Evolutionary conservation across 2,113 vertebrate species (phyloP), one percentile per base, ranked within the genome.

Genomic region (Nestor notabilis): DNA sequence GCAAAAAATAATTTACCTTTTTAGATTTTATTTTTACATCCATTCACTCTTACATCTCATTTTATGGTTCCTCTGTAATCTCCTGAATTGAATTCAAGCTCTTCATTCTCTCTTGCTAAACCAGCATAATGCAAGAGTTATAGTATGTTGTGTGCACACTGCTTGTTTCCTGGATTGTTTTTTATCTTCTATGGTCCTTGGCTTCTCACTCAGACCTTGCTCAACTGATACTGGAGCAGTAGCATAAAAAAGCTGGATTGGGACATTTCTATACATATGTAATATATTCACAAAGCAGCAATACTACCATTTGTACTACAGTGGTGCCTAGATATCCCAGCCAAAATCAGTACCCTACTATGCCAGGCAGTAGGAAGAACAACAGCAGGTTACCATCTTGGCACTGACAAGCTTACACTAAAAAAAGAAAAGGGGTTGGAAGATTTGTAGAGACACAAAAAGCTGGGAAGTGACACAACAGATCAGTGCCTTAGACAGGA

Each of bases 141-240:
- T 7, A 4, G 11, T 31, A 25, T 19, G 64, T 29, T n/a, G 24
- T 50, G 75, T 17, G 28, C 10, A 64, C 11, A 31, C 2, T 29
- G 3, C 17, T 83, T 60, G 7, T 86, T 74, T 66, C 44, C 53
- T 9, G 8, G 47, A 14, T 11, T 80, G 5, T 10, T 64, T 53
- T 53, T 65, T 7, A 9, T 15, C 29, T 53, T 18, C 13, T 37
- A 7, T 39, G 75, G 39, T 25, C 37, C 19, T 47, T 43, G 50
- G 20, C 15, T 65, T 1, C 52, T 4, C 0, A 0, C 14, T 56
- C 35, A 76, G 75, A 17, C 4, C 5, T 77, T 66, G 25, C 10
- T 58, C 28, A 63, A 10, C 8, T 15, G 14, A 3, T 39, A 58
- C 2, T 21, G 28, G 27, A 83, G 29, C 15, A 56, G 25, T 13